phyloP scores from a whole-genome alignment of 2,797 vertebrate species.

The Brachymystax lenok region DNA sequence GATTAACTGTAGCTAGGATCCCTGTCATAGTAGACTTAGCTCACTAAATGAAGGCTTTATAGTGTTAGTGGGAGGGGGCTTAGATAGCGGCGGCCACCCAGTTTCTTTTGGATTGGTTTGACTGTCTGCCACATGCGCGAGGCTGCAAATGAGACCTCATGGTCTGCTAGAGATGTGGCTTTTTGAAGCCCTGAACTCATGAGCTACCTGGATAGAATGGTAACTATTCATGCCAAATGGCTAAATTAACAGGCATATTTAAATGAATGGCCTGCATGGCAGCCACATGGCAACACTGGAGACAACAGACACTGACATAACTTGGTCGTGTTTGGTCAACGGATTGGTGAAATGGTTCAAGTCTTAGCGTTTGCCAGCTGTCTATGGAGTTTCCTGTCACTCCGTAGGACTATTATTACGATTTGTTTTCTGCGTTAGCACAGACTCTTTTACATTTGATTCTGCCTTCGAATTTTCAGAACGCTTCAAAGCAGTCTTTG shows the following conservation, averaged over 20 bases:
- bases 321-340: not conserved
- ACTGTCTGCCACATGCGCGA: slow-evolving; percentile 6
- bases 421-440: not conserved
- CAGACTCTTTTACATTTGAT: not conserved
- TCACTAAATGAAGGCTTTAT: slow-evolving; percentile 48
- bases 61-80: slow-evolving; percentile 44
- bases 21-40: slow-evolving; percentile 52
- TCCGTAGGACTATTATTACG: not conserved
- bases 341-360: not conserved
- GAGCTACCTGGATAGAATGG: slow-evolving; percentile 2
- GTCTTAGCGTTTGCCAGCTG: not conserved
- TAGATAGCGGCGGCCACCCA: slow-evolving; percentile 53
- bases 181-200: slow-evolving; percentile 8
- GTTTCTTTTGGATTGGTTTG: slow-evolving; percentile 25
- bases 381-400: not conserved
- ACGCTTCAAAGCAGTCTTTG: no score
- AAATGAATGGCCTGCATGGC: not conserved
- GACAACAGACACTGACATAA: not conserved
- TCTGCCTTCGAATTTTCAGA: not conserved
- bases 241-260: not conserved
- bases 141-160: slow-evolving; percentile 2
- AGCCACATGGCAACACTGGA: not conserved
- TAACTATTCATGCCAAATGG: not conserved
- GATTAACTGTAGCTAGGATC: slow-evolving; percentile 51
- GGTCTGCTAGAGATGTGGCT: not conserved